Conservation (phyloP, 2,888 invertebrate genomes). For the Celastrina argiolus region DNA sequence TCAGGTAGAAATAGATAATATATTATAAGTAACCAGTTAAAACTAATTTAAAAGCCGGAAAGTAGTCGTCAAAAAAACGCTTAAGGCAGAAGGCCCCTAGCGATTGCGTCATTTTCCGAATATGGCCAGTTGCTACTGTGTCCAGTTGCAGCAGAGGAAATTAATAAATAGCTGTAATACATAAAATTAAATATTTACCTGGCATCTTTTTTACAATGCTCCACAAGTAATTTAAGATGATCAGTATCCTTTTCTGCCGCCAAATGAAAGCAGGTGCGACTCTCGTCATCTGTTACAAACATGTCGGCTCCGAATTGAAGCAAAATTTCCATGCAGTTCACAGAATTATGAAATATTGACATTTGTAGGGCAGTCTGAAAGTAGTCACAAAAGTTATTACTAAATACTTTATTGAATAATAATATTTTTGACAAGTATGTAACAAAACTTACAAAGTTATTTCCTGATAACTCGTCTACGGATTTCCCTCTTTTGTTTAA, state of each 20-base stretch:
- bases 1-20: too few species aligned
- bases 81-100: too few species aligned
- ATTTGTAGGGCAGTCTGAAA: slow-evolving; percentile 69
- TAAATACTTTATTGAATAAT: neutral
- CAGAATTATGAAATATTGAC: slow-evolving; percentile 48
- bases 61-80: too few species aligned
- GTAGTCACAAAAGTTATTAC: neutral
- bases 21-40: too few species aligned
- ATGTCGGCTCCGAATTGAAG: slow-evolving; percentile 59
- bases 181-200: slow-evolving; percentile 39
- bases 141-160: too few species aligned
- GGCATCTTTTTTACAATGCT: slow-evolving; percentile 41
- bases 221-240: slow-evolving; percentile 41
- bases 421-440: neutral
- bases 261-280: slow-evolving; percentile 59
- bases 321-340: slow-evolving; percentile 46
- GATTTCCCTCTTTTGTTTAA: slow-evolving; percentile 43
- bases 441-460: slow-evolving; percentile 44
- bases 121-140: too few species aligned
- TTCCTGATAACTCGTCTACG: slow-evolving; percentile 44
- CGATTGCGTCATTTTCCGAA: too few species aligned
- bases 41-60: too few species aligned
- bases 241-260: slow-evolving; percentile 52
- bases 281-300: slow-evolving; percentile 49
- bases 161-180: too few species aligned